Evolutionary conservation across 2,797 vertebrate genomes (phyloP), one percentile per base, ranked within the genome.

Genomic region (Mionectes olivaceus): DNA sequence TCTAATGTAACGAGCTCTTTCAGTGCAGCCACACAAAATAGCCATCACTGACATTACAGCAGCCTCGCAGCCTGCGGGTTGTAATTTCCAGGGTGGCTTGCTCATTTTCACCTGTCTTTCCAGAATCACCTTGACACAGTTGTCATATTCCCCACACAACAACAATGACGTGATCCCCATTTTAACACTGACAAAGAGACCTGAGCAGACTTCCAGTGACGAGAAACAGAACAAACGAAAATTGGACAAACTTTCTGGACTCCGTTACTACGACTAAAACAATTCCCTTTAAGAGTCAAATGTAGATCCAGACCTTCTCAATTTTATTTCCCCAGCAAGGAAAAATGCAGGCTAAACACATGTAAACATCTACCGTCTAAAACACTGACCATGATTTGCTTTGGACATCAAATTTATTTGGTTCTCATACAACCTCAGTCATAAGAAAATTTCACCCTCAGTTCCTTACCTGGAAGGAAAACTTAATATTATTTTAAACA

Each of bases 361-460:
- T 0, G 0, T 9, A 80, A 33, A 75, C 0, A 0, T 59, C 83
- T 77, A 13, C 25, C 57, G 56, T 53, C 47, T 47, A 35, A 69
- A 84, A 37, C 21, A 32, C 4, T 32, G 32, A 80, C 6, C 21
- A 13, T 21, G 0, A 33, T 77, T 83, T 88, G 13, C 41, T 90
- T 83, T 32, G 68, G 52, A 86, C 19, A 47, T 11, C 35, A 12
- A 69, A 67, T 57, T 87, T 60, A 65, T 43, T 57, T 83, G 22
- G 15, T 50, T 86, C 37, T 47, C 18, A 12, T 32, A 43, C 23
- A 70, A 63, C 5, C 4, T 55, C 56, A 59, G 33, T 60, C 32
- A 30, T 19, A 86, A 3, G 5, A 59, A 77, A 80, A 63, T 9
- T 63, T 33, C 23, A 70, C 17, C 4, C 8, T 81, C 30, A 59